Base-by-base conservation (phyloP, 2,888 invertebrate genomes). In the Aelia acuminata region DNA sequence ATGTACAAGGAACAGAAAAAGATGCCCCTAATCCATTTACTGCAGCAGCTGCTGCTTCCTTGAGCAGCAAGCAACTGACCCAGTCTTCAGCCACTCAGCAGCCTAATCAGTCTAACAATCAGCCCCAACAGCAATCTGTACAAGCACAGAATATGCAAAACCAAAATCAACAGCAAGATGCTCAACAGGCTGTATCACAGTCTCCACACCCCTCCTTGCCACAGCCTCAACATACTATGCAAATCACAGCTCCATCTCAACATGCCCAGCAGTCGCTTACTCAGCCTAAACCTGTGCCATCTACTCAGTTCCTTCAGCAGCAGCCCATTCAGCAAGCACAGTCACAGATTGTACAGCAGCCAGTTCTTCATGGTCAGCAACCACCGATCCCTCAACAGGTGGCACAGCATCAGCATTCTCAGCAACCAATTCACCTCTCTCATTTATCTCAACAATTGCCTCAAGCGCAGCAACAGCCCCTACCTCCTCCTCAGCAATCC, bases 11-110 rank as follows among this genome's bases (percentile, higher is more conserved):
- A 20, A n/a, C 80, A 31, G 84, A 84, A 39, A 87, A 87, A 50
- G 87, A 89, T 87, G 88, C 57, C 22, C 88, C 90, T 22, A 90
- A 90, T 88, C 90, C 90, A 7, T 91, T 91, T 86, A 90, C 90
- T 18, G 90, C 90, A 3, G 90, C 90, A n/a, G 90, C 90, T 35
- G 90, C 89, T 15, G 89, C 89, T 48, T 89, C 89, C 53, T 48
- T 87, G 39, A 87, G 87, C 22, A 80, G 84, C 39, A 80, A 75
- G 53, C 80, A 84, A 39, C 43, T 53, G 22, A n/a, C 43, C 11
- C n/a, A 13, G 13, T 43, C 80, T 39, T 70, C 70, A 10, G 8
- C 26, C 26, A 1, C 85, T 3, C 50, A 57, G 31, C 57, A 57
- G 5, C n/a, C 85, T 15, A 31, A 26, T 26, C 50, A 85, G 35